Percentiles rank a stretch among this genome's conserved stretches.
Conservation (phyloP, 2,888 invertebrate genomes). For the Xestia c-nigrum region DNA sequence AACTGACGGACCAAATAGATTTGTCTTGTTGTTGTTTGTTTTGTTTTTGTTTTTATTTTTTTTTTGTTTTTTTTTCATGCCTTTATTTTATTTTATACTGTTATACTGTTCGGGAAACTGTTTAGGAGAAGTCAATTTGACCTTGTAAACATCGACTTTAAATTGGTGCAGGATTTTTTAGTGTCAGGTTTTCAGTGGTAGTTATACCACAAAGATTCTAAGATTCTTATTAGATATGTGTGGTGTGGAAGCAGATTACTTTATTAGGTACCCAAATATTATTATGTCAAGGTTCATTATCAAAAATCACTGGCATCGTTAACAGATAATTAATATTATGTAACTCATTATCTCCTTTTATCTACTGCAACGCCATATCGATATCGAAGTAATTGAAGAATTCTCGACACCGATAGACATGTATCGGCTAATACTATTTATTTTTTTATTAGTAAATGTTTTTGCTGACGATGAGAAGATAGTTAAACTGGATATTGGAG, state of each 20-base stretch:
- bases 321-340: slow-evolving; percentile 59
- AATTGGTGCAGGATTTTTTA: too few species aligned
- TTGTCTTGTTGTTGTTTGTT: too few species aligned
- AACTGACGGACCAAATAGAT: too few species aligned
- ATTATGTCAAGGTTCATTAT: slow-evolving; percentile 44
- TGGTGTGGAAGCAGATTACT: not conserved
- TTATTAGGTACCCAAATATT: slow-evolving; percentile 1
- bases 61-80: too few species aligned
- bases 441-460: slow-evolving; percentile 67
- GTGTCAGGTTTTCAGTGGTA: too few species aligned
- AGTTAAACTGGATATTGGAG: slow-evolving; percentile 77
- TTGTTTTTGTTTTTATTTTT: too few species aligned
- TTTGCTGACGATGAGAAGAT: slow-evolving; percentile 68
- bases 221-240: too few species aligned
- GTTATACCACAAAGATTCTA: too few species aligned
- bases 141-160: too few species aligned
- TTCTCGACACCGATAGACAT: slow-evolving; percentile 65
- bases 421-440: slow-evolving; percentile 71
- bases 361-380: slow-evolving; percentile 45
- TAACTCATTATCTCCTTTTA: slow-evolving; percentile 54
- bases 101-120: too few species aligned
- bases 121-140: too few species aligned
- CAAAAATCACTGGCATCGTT: slow-evolving; percentile 59
- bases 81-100: too few species aligned
- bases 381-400: slow-evolving; percentile 53